Evolutionary conservation across 2,888 invertebrate species (phyloP), one percentile per base, ranked within the genome.

Genomic region (Tenthredo notha): DNA sequence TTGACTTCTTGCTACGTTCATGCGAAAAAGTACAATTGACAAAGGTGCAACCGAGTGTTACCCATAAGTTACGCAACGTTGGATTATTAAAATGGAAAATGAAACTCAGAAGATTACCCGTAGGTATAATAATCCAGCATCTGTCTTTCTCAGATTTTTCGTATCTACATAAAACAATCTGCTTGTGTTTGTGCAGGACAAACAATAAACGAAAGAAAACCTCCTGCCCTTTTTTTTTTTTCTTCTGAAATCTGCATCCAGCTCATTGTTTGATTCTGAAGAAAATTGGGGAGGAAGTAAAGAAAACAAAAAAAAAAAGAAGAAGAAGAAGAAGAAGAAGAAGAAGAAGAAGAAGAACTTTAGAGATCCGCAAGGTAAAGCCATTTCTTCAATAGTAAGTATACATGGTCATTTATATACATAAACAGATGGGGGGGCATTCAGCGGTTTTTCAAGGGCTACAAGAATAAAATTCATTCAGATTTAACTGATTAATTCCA

Each of bases 81-180:
- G 78, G 40, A 77, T 50, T 77, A 77, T 77, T 33, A 77, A 77
- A 77, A 47, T 50, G 58, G 6, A 25, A 61, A 61, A 80, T 80
- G 58, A 80, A 80, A 80, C 50, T 61, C 40, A 80, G 78, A 80
- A 40, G 37, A 80, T 78, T 78, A 61, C 72, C 72, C 72, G 40
- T 43, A 74, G 72, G 72, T 74, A 74, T 47, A 47, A 47, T 47
- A 47, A 47, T 74, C 40, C 72, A 74, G 33, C 29, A 67, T 67
- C 67, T 18, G 67, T 67, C 33, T 67, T 67, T 33, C 33, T 67
- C 33, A 33, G 33, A 67, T 67, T 67, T 67, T 1, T 67, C 67
- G 67, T 74, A 18, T 6, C 18, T 50, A 74, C 74, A 15, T 74
- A 43, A 43, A 21, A 74, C 40, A 77, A 77, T 54, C 77, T 77